Base-by-base conservation (phyloP, 2,113 vertebrate species). In the Pterocles burchelli region DNA sequence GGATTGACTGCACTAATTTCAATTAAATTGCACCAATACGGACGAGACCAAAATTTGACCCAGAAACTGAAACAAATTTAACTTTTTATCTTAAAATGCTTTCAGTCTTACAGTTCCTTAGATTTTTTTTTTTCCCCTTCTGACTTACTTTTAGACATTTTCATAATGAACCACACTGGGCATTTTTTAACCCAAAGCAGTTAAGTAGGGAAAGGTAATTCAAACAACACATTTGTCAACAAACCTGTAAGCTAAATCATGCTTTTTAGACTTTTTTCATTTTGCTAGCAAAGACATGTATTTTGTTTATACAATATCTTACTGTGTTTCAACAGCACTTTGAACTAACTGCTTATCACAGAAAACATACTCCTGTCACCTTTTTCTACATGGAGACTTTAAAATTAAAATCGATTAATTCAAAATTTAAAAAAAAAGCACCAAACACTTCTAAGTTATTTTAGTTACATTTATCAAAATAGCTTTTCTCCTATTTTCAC, bases 111-210 rank as follows among this genome's bases (percentile, higher is more conserved):
- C 7, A 51, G 8, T 36, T 46, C 17, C 34, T 72, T 25, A 21
- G 16, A 24, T 26, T 28, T 52, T 65, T 26, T 28, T 52, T 65
- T 24, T 57, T 52, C 36, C 7, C 16, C 31, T 75, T 90, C 67
- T 36, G 38, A 75, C 13, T 9, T 63, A 10, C 9, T 83, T 61
- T 63, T 61, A 70, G 36, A 25, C 55, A 86, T 83, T 73, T 90
- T 75, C 62, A 67, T 21, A 3, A 72, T 36, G 38, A 79, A 66
- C 17, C 29, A 75, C 17, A 15, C 11, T 17, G n/a, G 0, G 0
- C 17, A 43, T 41, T 92, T 77, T 84, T 88, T 17, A 92, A 83
- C 21, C 18, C 34, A 72, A 79, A 51, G 4, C 18, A 55, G 28
- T 12, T 21, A 72, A 70, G 12, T 7, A 65, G 6, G 21, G 8